Conservation (phyloP, 2,797 vertebrate genomes). For the Poeciliopsis infans region DNA sequence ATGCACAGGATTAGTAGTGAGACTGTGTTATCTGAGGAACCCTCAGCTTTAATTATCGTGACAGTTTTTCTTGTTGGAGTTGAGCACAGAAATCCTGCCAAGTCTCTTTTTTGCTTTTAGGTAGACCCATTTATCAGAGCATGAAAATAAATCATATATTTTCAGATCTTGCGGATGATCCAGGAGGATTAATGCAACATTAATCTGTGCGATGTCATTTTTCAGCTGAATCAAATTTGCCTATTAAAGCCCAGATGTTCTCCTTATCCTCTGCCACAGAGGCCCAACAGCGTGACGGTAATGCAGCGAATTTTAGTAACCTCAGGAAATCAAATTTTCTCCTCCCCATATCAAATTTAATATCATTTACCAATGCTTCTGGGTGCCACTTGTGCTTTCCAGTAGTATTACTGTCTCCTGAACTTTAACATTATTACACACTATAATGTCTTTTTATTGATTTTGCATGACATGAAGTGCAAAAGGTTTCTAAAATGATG, state of each 20-base stretch:
- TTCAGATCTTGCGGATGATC: neutral
- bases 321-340: constrained; percentile 18
- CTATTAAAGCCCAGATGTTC: neutral
- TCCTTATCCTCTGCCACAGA: neutral
- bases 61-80: constrained; percentile 21
- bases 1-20: constrained; percentile 30
- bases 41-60: constrained; percentile 37
- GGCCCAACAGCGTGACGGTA: constrained; percentile 7
- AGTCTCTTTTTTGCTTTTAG: neutral
- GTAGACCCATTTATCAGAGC: neutral
- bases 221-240: neutral
- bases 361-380: constrained; percentile 28
- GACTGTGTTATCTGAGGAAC: constrained; percentile 36
- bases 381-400: constrained; percentile 16
- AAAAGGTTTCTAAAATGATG: neutral
- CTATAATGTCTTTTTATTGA: neutral
- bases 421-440: neutral
- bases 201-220: neutral
- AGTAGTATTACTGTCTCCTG: neutral
- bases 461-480: neutral
- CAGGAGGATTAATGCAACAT: neutral
- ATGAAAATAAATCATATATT: neutral
- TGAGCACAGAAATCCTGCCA: neutral
- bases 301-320: constrained; percentile 20
- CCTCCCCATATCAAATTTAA: constrained; percentile 33